Evolutionary conservation across 92 coral and sea anemone genomes (phyloP).

Genomic region (Umimayanthus chanpuru): DNA sequence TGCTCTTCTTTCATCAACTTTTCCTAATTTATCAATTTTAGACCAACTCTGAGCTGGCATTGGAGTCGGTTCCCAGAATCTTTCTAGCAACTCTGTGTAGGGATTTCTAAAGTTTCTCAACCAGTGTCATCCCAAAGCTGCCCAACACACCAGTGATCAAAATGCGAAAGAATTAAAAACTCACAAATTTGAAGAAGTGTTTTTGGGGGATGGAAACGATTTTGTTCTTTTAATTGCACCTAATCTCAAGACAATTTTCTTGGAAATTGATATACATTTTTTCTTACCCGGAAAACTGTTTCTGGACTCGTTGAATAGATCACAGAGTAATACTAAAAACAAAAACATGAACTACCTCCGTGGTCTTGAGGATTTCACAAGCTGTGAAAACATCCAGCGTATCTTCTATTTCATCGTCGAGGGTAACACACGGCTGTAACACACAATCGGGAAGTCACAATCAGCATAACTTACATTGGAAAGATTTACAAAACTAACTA

Average conservation of each 20-base stretch:
- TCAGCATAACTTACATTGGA: too few species aligned
- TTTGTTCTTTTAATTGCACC: too few species aligned
- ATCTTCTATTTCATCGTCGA: constrained; percentile 70
- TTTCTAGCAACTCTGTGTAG: background rate
- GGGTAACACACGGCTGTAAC: constrained; percentile 78
- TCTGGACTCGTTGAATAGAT: too few species aligned
- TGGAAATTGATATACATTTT: too few species aligned
- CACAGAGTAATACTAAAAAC: background rate
- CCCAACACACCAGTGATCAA: background rate
- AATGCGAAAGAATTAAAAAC: background rate
- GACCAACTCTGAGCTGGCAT: background rate
- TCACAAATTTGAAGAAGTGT: background rate
- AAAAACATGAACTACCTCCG: constrained; percentile 40
- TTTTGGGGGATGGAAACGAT: background rate
- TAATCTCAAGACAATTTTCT: background rate
- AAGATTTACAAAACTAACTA: too few species aligned
- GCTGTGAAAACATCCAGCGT: constrained; percentile 77
- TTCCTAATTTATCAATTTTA: background rate
- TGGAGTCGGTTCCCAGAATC: background rate
- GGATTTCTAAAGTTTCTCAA: background rate
- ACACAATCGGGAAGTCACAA: too few species aligned
- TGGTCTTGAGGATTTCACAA: constrained; percentile 72
- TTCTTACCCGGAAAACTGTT: too few species aligned
- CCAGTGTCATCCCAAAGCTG: background rate
- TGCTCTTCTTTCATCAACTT: background rate